Conservation (phyloP, 2,113 vertebrate genomes). For the Xiphorhynchus elegans region DNA sequence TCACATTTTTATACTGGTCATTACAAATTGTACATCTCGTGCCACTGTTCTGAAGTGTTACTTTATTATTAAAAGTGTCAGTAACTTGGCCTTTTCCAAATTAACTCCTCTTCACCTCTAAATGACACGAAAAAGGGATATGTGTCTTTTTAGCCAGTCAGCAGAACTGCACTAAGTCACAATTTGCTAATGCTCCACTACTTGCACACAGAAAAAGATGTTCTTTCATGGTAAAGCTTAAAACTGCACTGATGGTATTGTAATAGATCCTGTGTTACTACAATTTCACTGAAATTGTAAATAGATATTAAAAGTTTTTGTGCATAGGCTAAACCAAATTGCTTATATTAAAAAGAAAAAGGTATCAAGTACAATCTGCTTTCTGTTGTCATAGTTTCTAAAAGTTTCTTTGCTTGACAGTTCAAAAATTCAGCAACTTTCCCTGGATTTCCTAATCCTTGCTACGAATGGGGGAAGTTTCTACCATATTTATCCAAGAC, state of each 20-base stretch:
- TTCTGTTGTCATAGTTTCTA: background rate
- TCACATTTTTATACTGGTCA: constrained; percentile 45
- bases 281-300: background rate
- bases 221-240: background rate
- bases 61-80: constrained; percentile 62
- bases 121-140: constrained; percentile 52
- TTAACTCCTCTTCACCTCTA: constrained; percentile 50
- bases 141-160: constrained; percentile 59
- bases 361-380: background rate
- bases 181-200: background rate
- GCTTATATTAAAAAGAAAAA: background rate
- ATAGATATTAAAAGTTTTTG: background rate
- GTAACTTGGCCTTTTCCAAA: constrained; percentile 46
- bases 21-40: constrained; percentile 29
- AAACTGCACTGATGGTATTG: background rate
- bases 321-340: background rate
- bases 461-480: background rate
- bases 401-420: background rate
- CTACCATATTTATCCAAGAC: background rate
- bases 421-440: background rate
- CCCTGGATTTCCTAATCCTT: background rate
- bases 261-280: background rate
- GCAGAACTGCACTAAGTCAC: background rate
- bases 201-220: background rate
- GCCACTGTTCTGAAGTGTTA: constrained; percentile 57